Evolutionary conservation across 2,888 invertebrate genomes (phyloP).

Genomic region (Microctonus hyperodae): DNA sequence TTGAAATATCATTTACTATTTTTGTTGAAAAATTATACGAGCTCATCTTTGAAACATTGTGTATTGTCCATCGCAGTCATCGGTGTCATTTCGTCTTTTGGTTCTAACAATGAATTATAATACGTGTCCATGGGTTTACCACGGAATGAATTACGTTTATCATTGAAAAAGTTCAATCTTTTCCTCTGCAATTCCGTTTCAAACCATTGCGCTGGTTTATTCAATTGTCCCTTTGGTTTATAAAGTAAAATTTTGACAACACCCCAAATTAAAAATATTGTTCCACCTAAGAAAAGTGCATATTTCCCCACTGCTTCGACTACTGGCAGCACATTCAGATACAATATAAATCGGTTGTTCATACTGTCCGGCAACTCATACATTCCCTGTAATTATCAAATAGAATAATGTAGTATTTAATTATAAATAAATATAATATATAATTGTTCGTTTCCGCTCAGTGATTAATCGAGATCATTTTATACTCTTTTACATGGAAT

Average conservation of each 20-base stretch:
- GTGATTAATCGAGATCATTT: neutral
- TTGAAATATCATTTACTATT: neutral
- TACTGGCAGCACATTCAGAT: constrained; percentile 75
- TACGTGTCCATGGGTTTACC: constrained; percentile 62
- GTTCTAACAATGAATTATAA: constrained; percentile 58
- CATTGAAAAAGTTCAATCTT: constrained; percentile 49
- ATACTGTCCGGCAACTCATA: constrained; percentile 71
- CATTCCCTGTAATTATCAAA: constrained; percentile 69
- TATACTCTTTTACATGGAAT: neutral
- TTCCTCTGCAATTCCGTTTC: constrained; percentile 53
- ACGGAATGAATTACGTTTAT: constrained; percentile 47
- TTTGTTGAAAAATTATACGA: constrained; percentile 30
- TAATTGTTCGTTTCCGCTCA: neutral
- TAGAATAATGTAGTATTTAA: neutral
- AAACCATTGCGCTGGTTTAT: constrained; percentile 46
- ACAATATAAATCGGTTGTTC: constrained; percentile 73
- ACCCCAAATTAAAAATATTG: constrained; percentile 65
- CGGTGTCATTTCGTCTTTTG: constrained; percentile 45
- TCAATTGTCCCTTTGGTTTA: constrained; percentile 40
- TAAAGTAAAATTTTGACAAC: constrained; percentile 58
- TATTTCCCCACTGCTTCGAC: constrained; percentile 69
- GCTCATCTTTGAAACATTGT: constrained; percentile 39
- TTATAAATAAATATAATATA: neutral
- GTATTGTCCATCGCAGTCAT: constrained; percentile 40
- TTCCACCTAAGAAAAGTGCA: constrained; percentile 65